Percentiles rank a stretch among this genome's conserved stretches.
Conservation (phyloP, 2,113 vertebrate genomes). For the Fukomys damarensis region DNA sequence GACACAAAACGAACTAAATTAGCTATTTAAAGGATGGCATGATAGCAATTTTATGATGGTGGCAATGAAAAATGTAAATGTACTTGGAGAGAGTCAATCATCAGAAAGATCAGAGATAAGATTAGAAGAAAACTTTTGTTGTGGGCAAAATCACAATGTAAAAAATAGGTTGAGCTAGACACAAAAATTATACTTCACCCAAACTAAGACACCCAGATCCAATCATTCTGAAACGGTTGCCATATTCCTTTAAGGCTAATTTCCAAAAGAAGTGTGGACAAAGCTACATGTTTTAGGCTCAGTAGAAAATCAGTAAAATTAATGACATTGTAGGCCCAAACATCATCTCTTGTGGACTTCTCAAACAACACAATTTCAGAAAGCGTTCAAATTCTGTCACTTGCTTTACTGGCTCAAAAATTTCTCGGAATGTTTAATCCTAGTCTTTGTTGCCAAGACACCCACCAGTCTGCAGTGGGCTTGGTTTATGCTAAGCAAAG, state of each 20-base stretch:
- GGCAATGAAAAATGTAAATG: not conserved
- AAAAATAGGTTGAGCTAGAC: not conserved
- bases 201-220: not conserved
- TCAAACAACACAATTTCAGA: constrained; percentile 50
- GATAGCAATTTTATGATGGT: not conserved
- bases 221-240: not conserved
- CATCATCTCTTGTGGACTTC: not conserved
- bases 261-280: constrained; percentile 1
- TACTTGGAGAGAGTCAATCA: not conserved
- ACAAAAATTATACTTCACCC: not conserved
- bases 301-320: constrained; percentile 50
- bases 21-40: not conserved
- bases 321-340: not conserved
- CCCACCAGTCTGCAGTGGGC: constrained; percentile 77
- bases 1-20: not conserved
- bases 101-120: not conserved
- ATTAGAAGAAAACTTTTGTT: not conserved
- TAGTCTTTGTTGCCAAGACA: constrained; percentile 78
- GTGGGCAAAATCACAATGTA: constrained; percentile 32
- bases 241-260: not conserved
- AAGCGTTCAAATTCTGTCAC: constrained; percentile 44
- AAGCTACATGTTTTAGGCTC: constrained; percentile 60
- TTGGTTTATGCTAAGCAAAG: constrained; percentile 76
- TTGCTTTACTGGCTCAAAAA: constrained; percentile 58
- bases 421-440: constrained; percentile 49